phyloP scores from a whole-genome alignment of 2,113 vertebrate genomes.

The Malurus cyaneus region DNA sequence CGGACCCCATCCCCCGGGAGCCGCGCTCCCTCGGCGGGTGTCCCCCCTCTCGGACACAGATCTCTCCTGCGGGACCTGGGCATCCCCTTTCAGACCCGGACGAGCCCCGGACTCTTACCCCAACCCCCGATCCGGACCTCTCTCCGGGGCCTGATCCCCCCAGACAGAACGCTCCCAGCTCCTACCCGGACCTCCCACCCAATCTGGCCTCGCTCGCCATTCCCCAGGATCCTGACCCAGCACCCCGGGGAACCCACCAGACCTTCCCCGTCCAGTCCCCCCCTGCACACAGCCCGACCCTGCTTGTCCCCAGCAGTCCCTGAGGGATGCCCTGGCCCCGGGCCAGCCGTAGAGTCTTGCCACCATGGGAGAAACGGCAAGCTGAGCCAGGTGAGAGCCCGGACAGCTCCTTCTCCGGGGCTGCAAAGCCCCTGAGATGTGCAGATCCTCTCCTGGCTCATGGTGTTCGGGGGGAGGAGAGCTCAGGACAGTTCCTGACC shows the following conservation, averaged over 20 bases:
- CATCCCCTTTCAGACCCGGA: neutral
- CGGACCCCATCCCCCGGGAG: neutral
- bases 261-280: neutral
- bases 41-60: neutral
- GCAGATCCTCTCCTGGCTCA: neutral
- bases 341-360: neutral
- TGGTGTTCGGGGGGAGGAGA: neutral
- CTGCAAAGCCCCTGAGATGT: neutral
- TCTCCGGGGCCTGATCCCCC: neutral
- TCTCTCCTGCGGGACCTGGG: neutral
- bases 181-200: neutral
- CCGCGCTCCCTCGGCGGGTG: neutral
- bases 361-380: accelerated
- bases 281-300: accelerated
- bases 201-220: accelerated
- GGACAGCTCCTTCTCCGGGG: neutral
- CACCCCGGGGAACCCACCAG: neutral
- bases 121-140: neutral
- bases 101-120: neutral
- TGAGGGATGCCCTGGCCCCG: neutral
- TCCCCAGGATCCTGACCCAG: neutral
- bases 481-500: neutral
- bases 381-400: neutral
- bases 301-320: neutral
- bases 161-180: neutral